Conservation (phyloP, 2,888 invertebrate species). For the Druceiella hillmani region DNA sequence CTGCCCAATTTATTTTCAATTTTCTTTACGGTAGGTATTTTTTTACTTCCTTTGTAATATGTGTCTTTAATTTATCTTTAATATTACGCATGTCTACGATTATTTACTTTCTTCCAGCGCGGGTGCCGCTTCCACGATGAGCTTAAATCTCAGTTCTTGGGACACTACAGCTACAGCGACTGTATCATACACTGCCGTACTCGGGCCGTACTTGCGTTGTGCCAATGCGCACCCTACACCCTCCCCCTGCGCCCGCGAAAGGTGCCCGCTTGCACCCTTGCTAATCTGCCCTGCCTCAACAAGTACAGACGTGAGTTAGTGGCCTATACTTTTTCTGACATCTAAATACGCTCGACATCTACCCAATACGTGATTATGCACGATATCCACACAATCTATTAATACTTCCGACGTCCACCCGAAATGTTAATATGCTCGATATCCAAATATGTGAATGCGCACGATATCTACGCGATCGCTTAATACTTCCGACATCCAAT, state of each 20-base stretch:
- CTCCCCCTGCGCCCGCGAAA: constrained; percentile 32
- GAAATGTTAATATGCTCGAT: too few relatives aligned
- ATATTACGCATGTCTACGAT: too few relatives aligned
- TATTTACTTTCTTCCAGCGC: constrained; percentile 36
- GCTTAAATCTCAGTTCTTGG: constrained; percentile 28
- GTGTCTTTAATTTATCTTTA: neutral
- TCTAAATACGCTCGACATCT: too few relatives aligned
- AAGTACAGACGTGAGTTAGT: constrained; percentile 19
- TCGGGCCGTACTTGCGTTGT: constrained; percentile 44
- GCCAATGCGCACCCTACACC: constrained; percentile 56
- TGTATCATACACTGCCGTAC: constrained; percentile 57
- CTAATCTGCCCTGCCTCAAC: constrained; percentile 25
- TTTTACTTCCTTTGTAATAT: neutral
- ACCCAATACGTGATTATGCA: too few relatives aligned
- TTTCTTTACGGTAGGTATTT: neutral
- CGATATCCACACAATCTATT: too few relatives aligned
- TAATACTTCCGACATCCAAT: too few relatives aligned
- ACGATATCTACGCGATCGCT: too few relatives aligned
- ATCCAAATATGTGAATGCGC: too few relatives aligned
- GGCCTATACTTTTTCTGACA: constrained; percentile 1
- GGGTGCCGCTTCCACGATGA: constrained; percentile 53
- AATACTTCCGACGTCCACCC: too few relatives aligned
- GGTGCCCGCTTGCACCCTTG: constrained; percentile 31
- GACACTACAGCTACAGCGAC: constrained; percentile 53
- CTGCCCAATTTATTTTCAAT: constrained; percentile 2